A percentile compares a stretch with the other conserved stretches of the same genome.
Evolutionary conservation across 2,797 vertebrate species (phyloP).

Genomic region (Nyctibius grandis): DNA sequence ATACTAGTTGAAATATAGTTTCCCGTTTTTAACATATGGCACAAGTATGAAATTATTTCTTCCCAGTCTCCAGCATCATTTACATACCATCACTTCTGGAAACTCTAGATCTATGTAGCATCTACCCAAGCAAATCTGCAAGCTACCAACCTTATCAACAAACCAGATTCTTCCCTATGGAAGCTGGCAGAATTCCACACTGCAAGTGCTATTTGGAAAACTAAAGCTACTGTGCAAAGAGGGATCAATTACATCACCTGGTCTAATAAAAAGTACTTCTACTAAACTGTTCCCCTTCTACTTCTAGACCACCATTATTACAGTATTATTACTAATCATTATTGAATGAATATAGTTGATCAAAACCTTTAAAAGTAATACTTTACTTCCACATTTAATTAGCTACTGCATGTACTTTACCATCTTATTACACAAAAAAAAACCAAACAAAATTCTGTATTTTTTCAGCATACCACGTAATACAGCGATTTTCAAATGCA

Average conservation of each 20-base stretch:
- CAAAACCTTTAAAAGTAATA: not conserved
- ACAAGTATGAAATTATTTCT: not conserved
- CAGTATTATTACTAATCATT: not conserved
- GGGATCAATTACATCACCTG: not conserved
- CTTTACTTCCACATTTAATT: not conserved
- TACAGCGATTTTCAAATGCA: not conserved
- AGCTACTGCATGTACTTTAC: not conserved
- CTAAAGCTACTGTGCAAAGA: not conserved
- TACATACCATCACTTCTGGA: not conserved
- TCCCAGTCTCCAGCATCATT: not conserved
- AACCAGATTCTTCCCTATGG: not conserved
- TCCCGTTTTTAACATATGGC: not conserved
- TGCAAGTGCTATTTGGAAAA: not conserved
- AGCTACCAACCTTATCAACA: not conserved
- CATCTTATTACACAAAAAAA: not conserved
- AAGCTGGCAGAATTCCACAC: not conserved
- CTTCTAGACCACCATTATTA: not conserved
- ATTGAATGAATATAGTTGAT: not conserved
- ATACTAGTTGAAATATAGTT: not conserved
- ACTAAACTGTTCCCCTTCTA: not conserved
- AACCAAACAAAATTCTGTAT: not conserved
- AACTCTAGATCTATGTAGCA: not conserved
- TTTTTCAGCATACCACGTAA: not conserved
- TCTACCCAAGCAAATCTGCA: not conserved
- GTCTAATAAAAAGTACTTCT: not conserved